Conservation (phyloP, 2,888 invertebrate species). For the Agonopterix heracliana region DNA sequence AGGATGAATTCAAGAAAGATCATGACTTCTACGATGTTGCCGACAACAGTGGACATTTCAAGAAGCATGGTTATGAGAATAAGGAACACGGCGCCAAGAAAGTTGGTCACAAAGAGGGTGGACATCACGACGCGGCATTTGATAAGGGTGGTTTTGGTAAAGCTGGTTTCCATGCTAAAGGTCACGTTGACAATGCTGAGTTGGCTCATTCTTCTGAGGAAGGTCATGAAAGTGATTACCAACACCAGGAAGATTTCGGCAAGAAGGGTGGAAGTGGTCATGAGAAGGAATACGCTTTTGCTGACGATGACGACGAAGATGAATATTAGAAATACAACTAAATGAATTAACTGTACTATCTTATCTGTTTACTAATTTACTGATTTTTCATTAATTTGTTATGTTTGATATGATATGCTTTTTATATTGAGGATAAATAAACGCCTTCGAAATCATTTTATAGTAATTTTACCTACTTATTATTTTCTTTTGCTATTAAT, state of each 20-base stretch:
- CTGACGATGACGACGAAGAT: slow-evolving; percentile 43
- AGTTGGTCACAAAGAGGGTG: slow-evolving; percentile 76
- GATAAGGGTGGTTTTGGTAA: slow-evolving; percentile 71
- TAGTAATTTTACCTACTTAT: not conserved
- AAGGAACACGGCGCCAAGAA: slow-evolving; percentile 71
- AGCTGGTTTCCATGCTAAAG: slow-evolving; percentile 76
- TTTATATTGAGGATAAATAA: slow-evolving; percentile 50
- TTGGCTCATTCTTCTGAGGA: slow-evolving; percentile 75
- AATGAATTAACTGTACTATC: slow-evolving; percentile 35
- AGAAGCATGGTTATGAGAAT: slow-evolving; percentile 77
- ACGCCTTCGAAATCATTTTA: slow-evolving; percentile 12
- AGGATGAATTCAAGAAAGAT: slow-evolving; percentile 87
- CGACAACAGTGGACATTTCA: slow-evolving; percentile 79
- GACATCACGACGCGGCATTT: slow-evolving; percentile 68
- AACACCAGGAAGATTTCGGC: slow-evolving; percentile 70
- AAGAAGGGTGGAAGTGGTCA: slow-evolving; percentile 69
- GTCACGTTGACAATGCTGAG: slow-evolving; percentile 68
- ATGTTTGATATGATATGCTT: slow-evolving; percentile 57
- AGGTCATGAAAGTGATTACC: slow-evolving; percentile 73
- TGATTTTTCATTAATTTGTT: slow-evolving; percentile 48
- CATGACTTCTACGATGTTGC: slow-evolving; percentile 85
- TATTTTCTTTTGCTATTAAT: not conserved
- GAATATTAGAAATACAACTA: slow-evolving; percentile 25
- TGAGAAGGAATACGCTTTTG: slow-evolving; percentile 65
- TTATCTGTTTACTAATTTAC: slow-evolving; percentile 41